These are phyloP conservation scores for Pogoniulus pusillus DNA, from an alignment of 2,797 vertebrate genomes.

Conservation along the genomic window DNA sequence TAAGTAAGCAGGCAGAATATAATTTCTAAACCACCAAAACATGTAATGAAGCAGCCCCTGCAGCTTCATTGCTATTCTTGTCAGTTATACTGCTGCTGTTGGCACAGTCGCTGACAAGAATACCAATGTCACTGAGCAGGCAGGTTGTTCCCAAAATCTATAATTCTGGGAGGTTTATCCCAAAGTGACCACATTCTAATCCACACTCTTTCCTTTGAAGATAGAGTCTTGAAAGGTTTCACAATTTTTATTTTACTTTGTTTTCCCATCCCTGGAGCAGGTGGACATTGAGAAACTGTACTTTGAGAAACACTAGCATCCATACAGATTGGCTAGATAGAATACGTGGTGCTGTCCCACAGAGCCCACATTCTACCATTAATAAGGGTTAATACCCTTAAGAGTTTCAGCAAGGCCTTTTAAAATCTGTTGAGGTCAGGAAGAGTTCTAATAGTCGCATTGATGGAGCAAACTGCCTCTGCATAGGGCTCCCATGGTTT, in stretches of 20 bases:
- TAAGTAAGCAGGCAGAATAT: not conserved
- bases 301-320: not conserved
- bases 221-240: not conserved
- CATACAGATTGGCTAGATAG: not conserved
- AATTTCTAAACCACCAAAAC: not conserved
- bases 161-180: not conserved
- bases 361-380: not conserved
- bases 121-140: not conserved
- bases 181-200: not conserved
- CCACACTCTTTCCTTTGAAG: not conserved
- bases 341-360: not conserved
- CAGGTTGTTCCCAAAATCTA: not conserved
- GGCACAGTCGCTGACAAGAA: conserved; percentile 4
- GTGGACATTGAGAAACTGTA: not conserved
- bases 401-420: not conserved
- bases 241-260: not conserved
- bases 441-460: not conserved
- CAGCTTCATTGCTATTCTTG: conserved; percentile 1
- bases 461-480: not conserved
- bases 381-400: not conserved
- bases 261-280: not conserved
- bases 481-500: not conserved
- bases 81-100: not conserved
- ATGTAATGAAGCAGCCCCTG: not conserved
- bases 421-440: not conserved